Conservation (phyloP, 1,140 invertebrate genomes). For the Cherax quadricarinatus region DNA sequence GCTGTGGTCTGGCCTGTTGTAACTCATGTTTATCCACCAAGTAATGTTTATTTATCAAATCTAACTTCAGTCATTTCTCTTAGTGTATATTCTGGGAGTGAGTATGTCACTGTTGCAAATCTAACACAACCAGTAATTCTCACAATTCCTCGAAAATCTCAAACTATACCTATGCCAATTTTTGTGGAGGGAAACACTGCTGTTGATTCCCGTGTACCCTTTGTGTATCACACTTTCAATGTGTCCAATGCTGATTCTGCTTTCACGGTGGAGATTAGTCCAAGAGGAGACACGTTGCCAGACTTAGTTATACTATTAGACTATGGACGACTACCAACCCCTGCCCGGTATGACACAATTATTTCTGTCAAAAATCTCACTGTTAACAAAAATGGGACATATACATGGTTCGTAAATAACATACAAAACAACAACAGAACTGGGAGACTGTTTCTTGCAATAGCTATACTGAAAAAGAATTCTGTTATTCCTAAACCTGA, state of each 20-base stretch:
- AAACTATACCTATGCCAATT: not conserved
- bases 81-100: not conserved
- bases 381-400: conserved; percentile 2
- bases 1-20: conserved; percentile 34
- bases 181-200: not conserved
- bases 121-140: conserved; percentile 18
- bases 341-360: conserved; percentile 18
- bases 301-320: conserved; percentile 35
- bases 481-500: not conserved
- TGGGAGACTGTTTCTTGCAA: conserved; percentile 25
- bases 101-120: conserved; percentile 3
- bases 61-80: conserved; percentile 10
- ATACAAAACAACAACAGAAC: conserved; percentile 44
- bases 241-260: conserved; percentile 9
- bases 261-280: conserved; percentile 27
- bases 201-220: conserved; percentile 2
- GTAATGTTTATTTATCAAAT: not conserved
- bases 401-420: conserved; percentile 21
- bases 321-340: conserved; percentile 39
- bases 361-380: conserved; percentile 4
- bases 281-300: not conserved
- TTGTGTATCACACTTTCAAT: conserved; percentile 44
- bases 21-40: conserved; percentile 27
- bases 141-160: conserved; percentile 7
- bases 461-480: not conserved